Base-by-base conservation (phyloP, 2,113 vertebrate genomes). In the Mus pahari region DNA sequence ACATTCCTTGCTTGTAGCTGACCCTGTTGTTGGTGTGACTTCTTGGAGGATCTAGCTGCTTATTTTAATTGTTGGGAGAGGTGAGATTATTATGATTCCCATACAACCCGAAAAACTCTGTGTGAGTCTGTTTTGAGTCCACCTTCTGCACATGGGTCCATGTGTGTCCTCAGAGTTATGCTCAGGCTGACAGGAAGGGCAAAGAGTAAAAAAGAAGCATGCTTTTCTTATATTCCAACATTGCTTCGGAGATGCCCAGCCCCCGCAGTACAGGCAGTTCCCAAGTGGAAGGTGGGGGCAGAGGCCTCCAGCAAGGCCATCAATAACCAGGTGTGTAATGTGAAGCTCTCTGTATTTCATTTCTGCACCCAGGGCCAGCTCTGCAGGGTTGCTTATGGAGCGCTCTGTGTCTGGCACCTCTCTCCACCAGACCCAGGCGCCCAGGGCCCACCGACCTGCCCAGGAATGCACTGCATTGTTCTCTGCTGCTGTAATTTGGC, bases 391-490 rank as follows among this genome's bases (percentile, higher is more conserved):
- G 98, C 98, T 98, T 98, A 98, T 94, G 98, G 98, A 99, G 98
- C 98, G 45, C 98, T 98, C 98, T 98, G 98, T 99, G 98, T 99
- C 98, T 99, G 98, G 98, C 98, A 99, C 98, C 98, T 99, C 98
- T 98, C 98, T 98, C 97, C 98, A 97, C 98, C 98, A 98, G 98
- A 97, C 98, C 98, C 98, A 97, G 97, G 98, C 98, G 97, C 98
- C 98, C 98, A 98, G 98, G 98, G 98, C 98, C 98, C 98, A 98
- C 98, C 98, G 98, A 98, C 98, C 98, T 98, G 98, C 98, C 77
- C 98, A 99, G 98, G 98, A 99, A 99, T 98, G 98, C 97, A 98
- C 97, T 96, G 92, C 98, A 99, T 99, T 99, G 98, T 98, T 99
- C 98, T 98, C 98, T 97, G 96, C 98, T 98, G 98, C 97, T 98